Conservation (phyloP, 2,797 vertebrate genomes). For the Notolabrus celidotus region DNA sequence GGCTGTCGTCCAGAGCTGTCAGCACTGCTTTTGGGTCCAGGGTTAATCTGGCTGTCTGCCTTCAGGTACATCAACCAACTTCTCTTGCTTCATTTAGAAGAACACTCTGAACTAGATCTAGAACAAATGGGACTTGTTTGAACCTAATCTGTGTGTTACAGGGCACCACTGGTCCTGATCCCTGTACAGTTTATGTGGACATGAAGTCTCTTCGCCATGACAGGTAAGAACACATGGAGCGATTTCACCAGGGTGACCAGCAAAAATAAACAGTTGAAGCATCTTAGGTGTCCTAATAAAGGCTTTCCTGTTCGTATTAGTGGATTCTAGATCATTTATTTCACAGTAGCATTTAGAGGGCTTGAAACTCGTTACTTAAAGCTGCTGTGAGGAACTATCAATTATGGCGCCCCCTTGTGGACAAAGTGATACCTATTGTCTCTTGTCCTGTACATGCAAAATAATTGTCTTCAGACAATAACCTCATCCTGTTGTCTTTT, state of each 20-base stretch:
- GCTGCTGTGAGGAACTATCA: too few species aligned
- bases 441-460: too few species aligned
- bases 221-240: conserved; percentile 83
- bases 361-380: too few species aligned
- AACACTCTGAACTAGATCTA: neutral
- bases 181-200: conserved; percentile 97
- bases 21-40: conserved; percentile 98
- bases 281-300: too few species aligned
- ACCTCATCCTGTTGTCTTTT: too few species aligned
- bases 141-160: conserved; percentile 68
- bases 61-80: conserved; percentile 88
- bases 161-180: conserved; percentile 98
- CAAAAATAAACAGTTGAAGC: too few species aligned
- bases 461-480: too few species aligned
- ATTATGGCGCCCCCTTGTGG: too few species aligned
- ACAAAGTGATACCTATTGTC: too few species aligned
- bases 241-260: neutral
- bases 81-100: neutral
- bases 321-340: too few species aligned
- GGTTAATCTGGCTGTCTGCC: conserved; percentile 96
- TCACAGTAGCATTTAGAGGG: too few species aligned
- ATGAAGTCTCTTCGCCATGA: conserved; percentile 98
- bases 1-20: conserved; percentile 93
- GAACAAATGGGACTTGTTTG: conserved; percentile 67
- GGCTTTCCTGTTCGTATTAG: too few species aligned